phyloP scores from a whole-genome alignment of 2,113 vertebrate species.

The Albula goreensis region DNA sequence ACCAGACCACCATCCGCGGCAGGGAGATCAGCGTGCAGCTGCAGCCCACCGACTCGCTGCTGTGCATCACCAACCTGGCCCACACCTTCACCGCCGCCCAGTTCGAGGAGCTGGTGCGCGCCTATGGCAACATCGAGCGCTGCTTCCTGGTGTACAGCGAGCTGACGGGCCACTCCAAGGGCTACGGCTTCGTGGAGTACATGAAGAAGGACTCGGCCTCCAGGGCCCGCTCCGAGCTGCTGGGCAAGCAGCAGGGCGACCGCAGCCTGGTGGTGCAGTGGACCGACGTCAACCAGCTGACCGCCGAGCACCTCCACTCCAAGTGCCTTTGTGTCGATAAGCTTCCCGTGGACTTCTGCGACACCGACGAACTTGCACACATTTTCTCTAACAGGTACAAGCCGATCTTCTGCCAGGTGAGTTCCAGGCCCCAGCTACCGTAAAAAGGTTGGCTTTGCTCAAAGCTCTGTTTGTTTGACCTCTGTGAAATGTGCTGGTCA shows the following conservation, averaged over 20 bases:
- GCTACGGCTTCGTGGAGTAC: slow-evolving; percentile 97
- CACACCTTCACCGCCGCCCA: slow-evolving; percentile 76
- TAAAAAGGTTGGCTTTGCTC: not conserved
- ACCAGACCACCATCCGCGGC: slow-evolving; percentile 84
- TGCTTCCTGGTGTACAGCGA: slow-evolving; percentile 94
- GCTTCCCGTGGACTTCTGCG: slow-evolving; percentile 78
- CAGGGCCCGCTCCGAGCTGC: slow-evolving; percentile 85
- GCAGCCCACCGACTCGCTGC: slow-evolving; percentile 92
- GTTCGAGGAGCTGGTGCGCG: slow-evolving; percentile 90
- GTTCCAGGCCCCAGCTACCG: slow-evolving; percentile 15
- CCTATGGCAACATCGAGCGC: slow-evolving; percentile 92
- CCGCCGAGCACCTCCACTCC: slow-evolving; percentile 88
- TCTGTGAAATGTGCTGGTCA: not conserved
- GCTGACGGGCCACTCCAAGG: slow-evolving; percentile 87
- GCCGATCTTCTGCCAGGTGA: slow-evolving; percentile 94
- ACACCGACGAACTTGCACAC: slow-evolving; percentile 82
- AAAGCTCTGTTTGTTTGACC: not conserved
- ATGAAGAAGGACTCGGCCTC: slow-evolving; percentile 99
- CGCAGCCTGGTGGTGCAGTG: slow-evolving; percentile 91
- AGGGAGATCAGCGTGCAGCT: slow-evolving; percentile 87
- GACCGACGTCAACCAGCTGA: slow-evolving; percentile 94
- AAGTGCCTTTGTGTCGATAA: slow-evolving; percentile 93
- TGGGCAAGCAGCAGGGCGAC: slow-evolving; percentile 82
- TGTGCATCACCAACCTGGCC: slow-evolving; percentile 93
- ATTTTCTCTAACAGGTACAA: slow-evolving; percentile 84